phyloP scores from a whole-genome alignment of 2,888 invertebrate species.

The Rhabditophanes sp. region DNA sequence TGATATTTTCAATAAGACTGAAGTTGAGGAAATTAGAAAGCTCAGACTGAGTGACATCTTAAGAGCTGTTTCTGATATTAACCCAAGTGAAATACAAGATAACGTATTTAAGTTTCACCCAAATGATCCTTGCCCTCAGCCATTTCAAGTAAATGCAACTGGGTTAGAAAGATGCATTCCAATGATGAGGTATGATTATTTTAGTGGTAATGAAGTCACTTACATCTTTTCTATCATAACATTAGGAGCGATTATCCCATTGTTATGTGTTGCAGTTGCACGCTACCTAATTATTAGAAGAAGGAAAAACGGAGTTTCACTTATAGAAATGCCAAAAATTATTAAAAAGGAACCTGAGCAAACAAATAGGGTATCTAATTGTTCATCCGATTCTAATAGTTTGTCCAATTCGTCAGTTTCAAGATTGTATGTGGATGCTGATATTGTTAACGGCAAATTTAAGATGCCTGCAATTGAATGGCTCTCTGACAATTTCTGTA shows the following conservation, averaged over 20 bases:
- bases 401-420: no score
- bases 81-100: constrained; percentile 60
- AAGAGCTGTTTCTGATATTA: constrained; percentile 67
- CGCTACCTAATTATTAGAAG: no score
- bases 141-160: constrained; percentile 62
- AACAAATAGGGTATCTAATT: no score
- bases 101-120: constrained; percentile 50
- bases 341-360: no score
- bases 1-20: constrained; percentile 62
- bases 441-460: no score
- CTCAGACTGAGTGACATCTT: constrained; percentile 77
- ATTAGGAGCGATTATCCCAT: constrained; percentile 75
- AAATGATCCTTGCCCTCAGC: constrained; percentile 77
- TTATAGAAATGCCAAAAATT: no score
- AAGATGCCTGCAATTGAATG: constrained; percentile 42
- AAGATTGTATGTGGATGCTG: no score
- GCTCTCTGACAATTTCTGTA: constrained; percentile 32
- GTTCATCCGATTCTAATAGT: no score
- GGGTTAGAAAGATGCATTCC: constrained; percentile 69
- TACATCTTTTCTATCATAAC: constrained; percentile 86
- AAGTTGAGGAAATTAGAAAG: constrained; percentile 65
- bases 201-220: constrained; percentile 73
- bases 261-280: no score
- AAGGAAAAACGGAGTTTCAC: no score
- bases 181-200: constrained; percentile 75